Conservation (phyloP, 2,113 vertebrate genomes). For the Malurus alboscapulatus region DNA sequence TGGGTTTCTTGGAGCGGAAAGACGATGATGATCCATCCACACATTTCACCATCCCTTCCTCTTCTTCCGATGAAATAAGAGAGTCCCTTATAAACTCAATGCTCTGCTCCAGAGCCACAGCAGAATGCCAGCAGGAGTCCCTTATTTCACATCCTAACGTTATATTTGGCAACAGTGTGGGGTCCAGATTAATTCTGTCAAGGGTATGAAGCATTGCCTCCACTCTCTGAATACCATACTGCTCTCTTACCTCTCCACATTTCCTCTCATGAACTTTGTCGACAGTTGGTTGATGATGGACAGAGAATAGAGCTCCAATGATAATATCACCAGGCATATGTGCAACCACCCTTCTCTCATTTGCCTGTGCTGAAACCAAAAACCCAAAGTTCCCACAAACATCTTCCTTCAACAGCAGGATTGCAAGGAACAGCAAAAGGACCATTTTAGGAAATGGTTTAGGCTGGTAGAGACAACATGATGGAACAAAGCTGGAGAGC, state of each 20-base stretch:
- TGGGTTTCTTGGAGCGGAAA: slow-evolving; percentile 92
- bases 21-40: slow-evolving; percentile 86
- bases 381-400: slow-evolving; percentile 68
- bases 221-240: slow-evolving; percentile 97
- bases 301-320: slow-evolving; percentile 95
- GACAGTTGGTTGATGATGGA: slow-evolving; percentile 95
- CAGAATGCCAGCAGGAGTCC: slow-evolving; percentile 97
- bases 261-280: slow-evolving; percentile 98
- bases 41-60: slow-evolving; percentile 85
- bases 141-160: slow-evolving; percentile 95
- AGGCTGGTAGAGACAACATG: slow-evolving; percentile 77
- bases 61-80: slow-evolving; percentile 90
- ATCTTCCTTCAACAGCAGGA: slow-evolving; percentile 76
- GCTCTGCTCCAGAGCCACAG: slow-evolving; percentile 96
- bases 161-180: slow-evolving; percentile 89
- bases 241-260: slow-evolving; percentile 94
- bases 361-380: slow-evolving; percentile 82
- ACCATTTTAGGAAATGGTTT: slow-evolving; percentile 82
- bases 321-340: slow-evolving; percentile 95
- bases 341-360: slow-evolving; percentile 91
- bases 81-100: slow-evolving; percentile 98
- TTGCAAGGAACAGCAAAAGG: slow-evolving; percentile 78
- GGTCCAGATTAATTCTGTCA: slow-evolving; percentile 93
- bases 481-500: slow-evolving; percentile 16
- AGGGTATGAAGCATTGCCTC: slow-evolving; percentile 97